Conservation (phyloP, 2,113 vertebrate species). For the Garra rufa region DNA sequence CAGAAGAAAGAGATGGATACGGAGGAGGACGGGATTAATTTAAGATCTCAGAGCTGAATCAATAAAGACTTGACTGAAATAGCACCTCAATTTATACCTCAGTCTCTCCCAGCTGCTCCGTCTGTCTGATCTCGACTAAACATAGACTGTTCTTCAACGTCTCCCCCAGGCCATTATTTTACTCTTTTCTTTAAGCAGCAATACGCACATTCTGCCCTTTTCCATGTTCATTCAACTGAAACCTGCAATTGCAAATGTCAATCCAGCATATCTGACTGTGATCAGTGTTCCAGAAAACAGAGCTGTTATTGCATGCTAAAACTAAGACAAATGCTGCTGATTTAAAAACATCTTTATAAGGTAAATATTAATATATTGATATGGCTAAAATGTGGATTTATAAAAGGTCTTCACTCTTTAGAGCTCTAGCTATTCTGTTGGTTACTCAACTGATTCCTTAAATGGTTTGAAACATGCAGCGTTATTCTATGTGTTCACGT, state of each 20-base stretch:
- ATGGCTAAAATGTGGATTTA: background rate
- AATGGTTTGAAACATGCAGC: no score
- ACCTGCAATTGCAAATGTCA: conserved; percentile 34
- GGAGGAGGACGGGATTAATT: conserved; percentile 28
- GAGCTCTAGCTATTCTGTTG: background rate
- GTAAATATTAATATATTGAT: background rate
- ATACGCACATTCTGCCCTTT: conserved; percentile 16
- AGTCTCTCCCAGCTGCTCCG: background rate
- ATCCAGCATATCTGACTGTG: conserved; percentile 24
- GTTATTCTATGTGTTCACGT: no score
- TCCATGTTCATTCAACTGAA: conserved; percentile 31
- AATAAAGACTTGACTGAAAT: conserved; percentile 47
- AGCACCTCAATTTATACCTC: conserved; percentile 37
- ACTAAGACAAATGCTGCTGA: background rate
- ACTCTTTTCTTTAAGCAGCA: background rate
- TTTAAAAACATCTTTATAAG: background rate
- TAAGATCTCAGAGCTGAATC: conserved; percentile 43
- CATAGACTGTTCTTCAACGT: background rate
- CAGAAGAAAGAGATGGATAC: conserved; percentile 15
- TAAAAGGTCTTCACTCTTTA: background rate
- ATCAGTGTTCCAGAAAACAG: conserved; percentile 10
- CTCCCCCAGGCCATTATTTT: conserved; percentile 8
- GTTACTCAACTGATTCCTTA: background rate
- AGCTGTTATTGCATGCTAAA: background rate
- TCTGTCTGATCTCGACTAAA: conserved; percentile 16